Percentiles rank a stretch among this genome's conserved stretches.
These are phyloP conservation scores for Scaptomyza parva DNA, from an alignment of 2,888 invertebrate species.

Conservation along the genomic window DNA sequence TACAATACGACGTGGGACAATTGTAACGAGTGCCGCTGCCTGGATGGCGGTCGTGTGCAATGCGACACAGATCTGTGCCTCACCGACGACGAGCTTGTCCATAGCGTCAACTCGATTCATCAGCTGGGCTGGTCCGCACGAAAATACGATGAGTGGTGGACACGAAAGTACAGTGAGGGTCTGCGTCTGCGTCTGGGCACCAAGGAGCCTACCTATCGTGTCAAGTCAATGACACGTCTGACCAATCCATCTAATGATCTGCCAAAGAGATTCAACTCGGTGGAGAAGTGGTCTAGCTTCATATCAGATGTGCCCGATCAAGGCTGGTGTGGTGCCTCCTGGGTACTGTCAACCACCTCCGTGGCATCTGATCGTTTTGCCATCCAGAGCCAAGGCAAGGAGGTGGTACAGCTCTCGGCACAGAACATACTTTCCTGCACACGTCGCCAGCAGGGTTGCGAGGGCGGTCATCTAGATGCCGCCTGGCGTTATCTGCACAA, in stretches of 20 bases:
- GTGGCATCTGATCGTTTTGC: constrained; percentile 93
- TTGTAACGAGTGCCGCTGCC: constrained; percentile 90
- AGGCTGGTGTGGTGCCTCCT: constrained; percentile 93
- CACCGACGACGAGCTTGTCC: constrained; percentile 89
- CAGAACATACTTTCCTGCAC: constrained; percentile 96
- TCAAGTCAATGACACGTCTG: constrained; percentile 83
- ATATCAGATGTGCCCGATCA: constrained; percentile 91
- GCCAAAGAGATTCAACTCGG: constrained; percentile 91
- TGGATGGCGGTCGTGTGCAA: constrained; percentile 77
- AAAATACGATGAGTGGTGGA: constrained; percentile 94
- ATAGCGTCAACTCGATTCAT: constrained; percentile 87
- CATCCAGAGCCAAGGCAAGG: constrained; percentile 93
- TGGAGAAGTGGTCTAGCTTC: constrained; percentile 90
- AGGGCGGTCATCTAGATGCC: constrained; percentile 94
- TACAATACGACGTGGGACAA: constrained; percentile 87
- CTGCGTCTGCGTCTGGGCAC: constrained; percentile 90
- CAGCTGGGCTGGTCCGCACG: constrained; percentile 90
- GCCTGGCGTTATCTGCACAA: constrained; percentile 96
- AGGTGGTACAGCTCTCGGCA: constrained; percentile 90
- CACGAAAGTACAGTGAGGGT: constrained; percentile 92
- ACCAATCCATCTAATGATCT: constrained; percentile 84
- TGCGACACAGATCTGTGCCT: constrained; percentile 92
- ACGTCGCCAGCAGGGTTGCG: constrained; percentile 91
- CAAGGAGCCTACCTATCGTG: constrained; percentile 83
- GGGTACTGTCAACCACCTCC: constrained; percentile 95